phyloP scores from a whole-genome alignment of 2,797 vertebrate species.

The Pseudocheirus occidentalis region DNA sequence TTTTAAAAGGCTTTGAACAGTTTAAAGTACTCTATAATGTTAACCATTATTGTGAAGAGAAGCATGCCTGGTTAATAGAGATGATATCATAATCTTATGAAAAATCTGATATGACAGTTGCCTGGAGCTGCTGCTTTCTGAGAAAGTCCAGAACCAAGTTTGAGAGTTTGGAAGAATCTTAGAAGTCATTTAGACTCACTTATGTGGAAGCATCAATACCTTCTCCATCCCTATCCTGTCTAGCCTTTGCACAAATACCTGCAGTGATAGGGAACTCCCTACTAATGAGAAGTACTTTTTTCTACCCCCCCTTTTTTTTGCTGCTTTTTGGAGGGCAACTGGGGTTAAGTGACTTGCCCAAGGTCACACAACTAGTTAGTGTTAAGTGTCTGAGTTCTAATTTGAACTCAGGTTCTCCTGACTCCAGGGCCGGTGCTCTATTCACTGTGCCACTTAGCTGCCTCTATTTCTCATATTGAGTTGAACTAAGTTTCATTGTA shows the following conservation, averaged over 20 bases:
- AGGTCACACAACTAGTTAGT: no score
- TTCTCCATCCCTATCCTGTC: background rate
- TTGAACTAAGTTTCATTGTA: no score
- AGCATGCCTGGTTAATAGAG: background rate
- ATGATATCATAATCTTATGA: background rate
- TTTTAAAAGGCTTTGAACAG: background rate
- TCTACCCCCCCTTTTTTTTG: no score
- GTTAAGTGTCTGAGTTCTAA: no score
- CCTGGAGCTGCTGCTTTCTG: background rate
- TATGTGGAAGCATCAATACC: background rate
- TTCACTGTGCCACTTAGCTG: no score
- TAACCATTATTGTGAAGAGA: background rate
- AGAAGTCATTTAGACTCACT: background rate
- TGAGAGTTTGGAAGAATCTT: background rate
- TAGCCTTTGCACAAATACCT: background rate
- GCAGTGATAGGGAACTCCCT: background rate
- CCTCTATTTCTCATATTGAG: no score
- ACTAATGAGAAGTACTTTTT: no score
- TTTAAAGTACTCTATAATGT: background rate
- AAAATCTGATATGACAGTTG: background rate
- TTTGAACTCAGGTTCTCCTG: no score
- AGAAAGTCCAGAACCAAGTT: background rate
- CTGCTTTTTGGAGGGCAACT: no score
- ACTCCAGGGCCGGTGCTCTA: no score
- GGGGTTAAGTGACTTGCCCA: no score